Base-by-base conservation (phyloP, 2,888 invertebrate species). In the Trachelus tabidus region DNA sequence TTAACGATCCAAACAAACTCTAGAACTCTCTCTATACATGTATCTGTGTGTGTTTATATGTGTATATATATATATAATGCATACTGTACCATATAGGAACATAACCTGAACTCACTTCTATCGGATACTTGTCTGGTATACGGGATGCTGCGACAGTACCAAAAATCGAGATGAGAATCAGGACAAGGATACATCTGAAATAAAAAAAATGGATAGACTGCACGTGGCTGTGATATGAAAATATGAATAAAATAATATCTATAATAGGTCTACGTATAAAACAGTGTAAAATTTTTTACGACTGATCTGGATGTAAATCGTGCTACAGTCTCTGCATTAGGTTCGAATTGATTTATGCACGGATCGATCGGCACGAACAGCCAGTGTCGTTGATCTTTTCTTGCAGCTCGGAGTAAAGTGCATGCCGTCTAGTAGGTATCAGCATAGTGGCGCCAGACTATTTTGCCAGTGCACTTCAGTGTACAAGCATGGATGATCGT, bases 111-210 rank as follows among this genome's bases (percentile, higher is more conserved):
- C 83, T 90, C 84, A 90, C 90, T 84, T 90, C 88, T 75, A 90
- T 89, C 73, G 89, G 90, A 85, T 90, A 90, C 81, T 90, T 90
- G 79, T 89, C 89, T 68, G 89, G 89, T 79, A 89, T 85, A 83
- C 87, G 85, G 15, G 86, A 84, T 71, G 85, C 84, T 75, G 85
- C 87, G 77, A 87, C 85, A 56, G 56, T 56, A 75, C 84, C 82
- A 78, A 83, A 81, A 78, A 84, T 86, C 78, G 85, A 87, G 82
- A 88, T 83, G 73, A 87, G 83, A 77, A 85, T 85, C 82, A 90
- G 82, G 76, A 85, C 82, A 81, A 89, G 81, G 79, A 89, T 85
- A 82, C 87, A 88, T 86, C 90, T 90, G 87, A 75, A 90, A 90
- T 84, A 87, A 74, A 85, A 82, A 84, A 34, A 56, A 56, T 1